Evolutionary conservation across 2,797 vertebrate species (phyloP), one percentile per base, ranked within the genome.

Genomic region (Sebastes iracundus): DNA sequence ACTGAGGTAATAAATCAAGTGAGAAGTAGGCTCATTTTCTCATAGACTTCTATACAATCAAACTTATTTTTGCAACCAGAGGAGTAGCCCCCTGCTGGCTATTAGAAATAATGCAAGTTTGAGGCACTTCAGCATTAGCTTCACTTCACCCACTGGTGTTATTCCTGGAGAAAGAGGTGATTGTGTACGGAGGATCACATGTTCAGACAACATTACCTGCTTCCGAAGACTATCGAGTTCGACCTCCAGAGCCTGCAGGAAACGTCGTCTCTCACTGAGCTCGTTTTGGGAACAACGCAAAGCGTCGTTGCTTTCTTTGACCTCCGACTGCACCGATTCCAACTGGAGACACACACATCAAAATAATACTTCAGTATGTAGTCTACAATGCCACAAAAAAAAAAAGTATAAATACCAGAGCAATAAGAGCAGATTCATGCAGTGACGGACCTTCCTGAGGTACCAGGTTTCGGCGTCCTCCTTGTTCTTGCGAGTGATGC

Each of bases 391-490:
- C 27, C 35, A 22, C 18, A 20, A 55, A 33, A 63, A 42, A 63
- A 65, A n/a, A 22, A 52, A 20, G 16, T 18, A 12, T 32, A 12
- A 23, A 23, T 7, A 23, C n/a, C 5, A 25, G 22, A 16, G 33
- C 23, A 11, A 75, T 2, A 20, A 23, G 6, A 12, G 27, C 0
- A 12, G 20, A 22, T 46, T 55, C 4, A n/a, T 16, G 22, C 74
- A 59, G 32, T 2, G 30, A 82, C 92, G 72, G 66, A 96, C 96
- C 96, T 96, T 96, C 87, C 93, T 96, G 5, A 96, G 89, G 87
- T 96, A 97, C 95, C 96, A 96, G 77, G 91, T 28, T 78, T 97
- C 96, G 0, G 96, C 90, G 2, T 97, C 96, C 38, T 97, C 96
- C 85, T 97, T 96, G 93, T 96, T 97, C 86, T 96, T 97, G 60